These are phyloP conservation scores for Biston betularia DNA, from an alignment of 2,888 invertebrate genomes.

Conservation along the genomic window DNA sequence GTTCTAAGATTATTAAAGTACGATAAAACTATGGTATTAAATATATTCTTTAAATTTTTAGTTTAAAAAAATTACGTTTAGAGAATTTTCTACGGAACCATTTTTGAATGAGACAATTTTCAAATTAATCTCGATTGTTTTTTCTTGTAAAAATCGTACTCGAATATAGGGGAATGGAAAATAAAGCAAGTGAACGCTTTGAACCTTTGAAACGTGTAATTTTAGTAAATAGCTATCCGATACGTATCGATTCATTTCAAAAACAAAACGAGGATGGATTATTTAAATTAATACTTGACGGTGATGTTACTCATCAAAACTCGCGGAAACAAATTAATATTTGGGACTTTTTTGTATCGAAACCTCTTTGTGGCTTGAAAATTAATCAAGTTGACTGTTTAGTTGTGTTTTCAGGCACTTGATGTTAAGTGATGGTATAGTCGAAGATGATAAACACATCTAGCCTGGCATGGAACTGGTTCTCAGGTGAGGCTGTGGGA, in stretches of 20 bases:
- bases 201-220: conserved; percentile 81
- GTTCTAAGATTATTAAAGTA: conserved; percentile 4
- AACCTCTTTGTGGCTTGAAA: not conserved
- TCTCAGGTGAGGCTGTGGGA: too few species aligned
- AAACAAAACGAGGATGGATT: conserved; percentile 65
- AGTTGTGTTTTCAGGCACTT: not conserved
- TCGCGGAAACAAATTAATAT: conserved; percentile 21
- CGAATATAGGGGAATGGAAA: conserved; percentile 77
- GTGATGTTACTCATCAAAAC: conserved; percentile 29
- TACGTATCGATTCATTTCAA: conserved; percentile 78
- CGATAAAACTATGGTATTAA: too few species aligned
- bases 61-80: too few species aligned
- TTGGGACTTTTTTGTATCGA: not conserved
- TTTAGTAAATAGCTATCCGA: conserved; percentile 83
- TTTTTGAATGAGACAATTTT: conserved; percentile 34
- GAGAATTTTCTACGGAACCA: conserved; percentile 53
- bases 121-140: conserved; percentile 54
- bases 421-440: too few species aligned
- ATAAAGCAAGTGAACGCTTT: conserved; percentile 77
- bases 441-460: too few species aligned
- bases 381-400: not conserved
- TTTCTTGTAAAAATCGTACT: conserved; percentile 75
- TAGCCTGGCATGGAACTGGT: too few species aligned
- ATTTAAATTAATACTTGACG: conserved; percentile 38
- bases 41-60: too few species aligned